Percentiles rank a stretch among this genome's conserved stretches.
These are phyloP conservation scores for Aphodius sticticus DNA, from an alignment of 2,888 invertebrate species.

Conservation along the genomic window DNA sequence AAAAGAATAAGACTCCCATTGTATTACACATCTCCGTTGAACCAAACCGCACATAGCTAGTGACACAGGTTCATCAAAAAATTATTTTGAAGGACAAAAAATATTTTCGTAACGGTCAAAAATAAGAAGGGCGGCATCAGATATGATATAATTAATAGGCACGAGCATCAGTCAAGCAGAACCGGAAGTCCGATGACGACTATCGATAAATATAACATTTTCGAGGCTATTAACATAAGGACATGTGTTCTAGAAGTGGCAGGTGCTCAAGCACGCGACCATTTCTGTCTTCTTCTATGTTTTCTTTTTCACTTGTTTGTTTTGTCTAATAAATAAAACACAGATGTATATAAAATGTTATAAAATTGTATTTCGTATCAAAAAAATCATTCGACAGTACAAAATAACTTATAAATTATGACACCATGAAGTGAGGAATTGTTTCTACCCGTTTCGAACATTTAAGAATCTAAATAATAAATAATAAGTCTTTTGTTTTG, in stretches of 20 bases:
- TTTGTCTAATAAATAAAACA: neutral
- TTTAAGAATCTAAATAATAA: neutral
- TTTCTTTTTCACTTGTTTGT: neutral
- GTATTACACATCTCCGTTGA: neutral
- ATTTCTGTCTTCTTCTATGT: neutral
- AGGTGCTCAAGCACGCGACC: conserved; percentile 48
- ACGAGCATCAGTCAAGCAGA: no score
- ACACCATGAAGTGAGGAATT: neutral
- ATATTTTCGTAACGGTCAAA: neutral
- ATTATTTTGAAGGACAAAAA: neutral
- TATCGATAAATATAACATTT: conserved; percentile 17
- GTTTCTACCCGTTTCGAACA: neutral
- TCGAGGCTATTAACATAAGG: conserved; percentile 52
- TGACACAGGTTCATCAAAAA: neutral
- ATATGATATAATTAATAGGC: neutral
- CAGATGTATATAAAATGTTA: conserved; percentile 6
- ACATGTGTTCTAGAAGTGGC: conserved; percentile 49
- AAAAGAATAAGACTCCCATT: neutral
- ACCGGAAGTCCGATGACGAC: conserved; percentile 20
- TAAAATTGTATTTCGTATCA: conserved; percentile 20
- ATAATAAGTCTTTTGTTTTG: neutral
- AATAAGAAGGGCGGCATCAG: conserved; percentile 12
- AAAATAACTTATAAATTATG: conserved; percentile 4
- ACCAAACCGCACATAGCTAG: neutral
- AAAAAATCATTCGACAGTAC: neutral